A percentile compares a stretch with the other conserved stretches of the same genome.
Conservation (phyloP, 2,888 invertebrate species). For the Halocaridina rubra region DNA sequence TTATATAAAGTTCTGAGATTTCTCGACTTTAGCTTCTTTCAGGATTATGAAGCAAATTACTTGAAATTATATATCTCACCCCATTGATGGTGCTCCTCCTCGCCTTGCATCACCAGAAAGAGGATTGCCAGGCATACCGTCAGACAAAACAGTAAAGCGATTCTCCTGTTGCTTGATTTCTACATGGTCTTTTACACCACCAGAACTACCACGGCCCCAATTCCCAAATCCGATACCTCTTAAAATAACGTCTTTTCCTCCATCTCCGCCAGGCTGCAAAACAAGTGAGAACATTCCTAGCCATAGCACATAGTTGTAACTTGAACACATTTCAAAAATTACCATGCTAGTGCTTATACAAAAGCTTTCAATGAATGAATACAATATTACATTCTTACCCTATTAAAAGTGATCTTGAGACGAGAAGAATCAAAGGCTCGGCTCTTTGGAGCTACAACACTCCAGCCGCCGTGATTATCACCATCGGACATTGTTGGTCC, state of each 20-base stretch:
- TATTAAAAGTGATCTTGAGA: slow-evolving; percentile 40
- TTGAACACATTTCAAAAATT: no score
- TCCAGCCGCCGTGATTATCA: slow-evolving; percentile 52
- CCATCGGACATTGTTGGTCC: slow-evolving; percentile 19
- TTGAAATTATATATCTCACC: no score
- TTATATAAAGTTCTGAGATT: no score
- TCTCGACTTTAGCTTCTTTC: no score
- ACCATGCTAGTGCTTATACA: no score
- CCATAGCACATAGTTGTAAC: no score
- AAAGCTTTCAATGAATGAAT: no score
- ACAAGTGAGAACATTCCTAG: no score
- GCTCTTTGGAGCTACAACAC: slow-evolving; percentile 24
- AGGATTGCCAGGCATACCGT: slow-evolving; percentile 14
- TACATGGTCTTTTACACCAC: slow-evolving; percentile 52
- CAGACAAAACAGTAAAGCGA: slow-evolving; percentile 40
- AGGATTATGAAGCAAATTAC: no score
- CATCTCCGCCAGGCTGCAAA: slow-evolving; percentile 36
- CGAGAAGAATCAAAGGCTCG: slow-evolving; percentile 47
- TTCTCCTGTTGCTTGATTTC: slow-evolving; percentile 45
- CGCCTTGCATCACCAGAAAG: slow-evolving; percentile 33
- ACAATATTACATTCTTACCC: slow-evolving; percentile 16
- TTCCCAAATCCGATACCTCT: slow-evolving; percentile 41
- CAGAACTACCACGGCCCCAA: slow-evolving; percentile 58
- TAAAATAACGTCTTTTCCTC: slow-evolving; percentile 22
- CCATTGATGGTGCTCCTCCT: slow-evolving; percentile 21